Evolutionary conservation across 2,113 vertebrate species (phyloP).

Genomic region (Forbesichthys agassizii): DNA sequence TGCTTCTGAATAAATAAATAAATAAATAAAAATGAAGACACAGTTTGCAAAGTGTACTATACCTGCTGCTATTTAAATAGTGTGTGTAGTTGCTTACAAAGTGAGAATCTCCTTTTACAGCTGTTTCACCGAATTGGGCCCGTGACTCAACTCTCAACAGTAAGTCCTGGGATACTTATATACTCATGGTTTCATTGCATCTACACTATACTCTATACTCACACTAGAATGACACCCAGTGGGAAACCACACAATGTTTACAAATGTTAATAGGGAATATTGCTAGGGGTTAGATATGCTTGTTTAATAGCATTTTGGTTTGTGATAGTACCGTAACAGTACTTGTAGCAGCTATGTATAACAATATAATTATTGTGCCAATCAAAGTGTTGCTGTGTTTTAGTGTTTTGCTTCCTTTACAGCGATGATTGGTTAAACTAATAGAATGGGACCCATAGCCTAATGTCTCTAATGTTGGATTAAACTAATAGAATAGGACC

Average conservation of each 20-base stretch:
- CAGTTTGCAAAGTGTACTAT: slow-evolving; percentile 13
- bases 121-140: slow-evolving; percentile 31
- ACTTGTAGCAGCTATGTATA: background rate
- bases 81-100: background rate
- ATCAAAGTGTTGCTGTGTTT: background rate
- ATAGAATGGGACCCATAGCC: no score
- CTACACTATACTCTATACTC: slow-evolving; percentile 5
- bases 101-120: slow-evolving; percentile 24
- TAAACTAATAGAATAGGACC: no score
- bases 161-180: slow-evolving; percentile 42
- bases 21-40: no score
- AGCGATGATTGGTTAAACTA: no score
- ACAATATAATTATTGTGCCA: background rate
- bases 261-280: background rate
- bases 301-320: background rate
- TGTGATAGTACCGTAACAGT: background rate
- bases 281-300: no score
- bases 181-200: slow-evolving; percentile 24
- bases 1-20: no score
- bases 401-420: no score
- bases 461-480: no score
- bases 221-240: background rate
- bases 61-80: no score
- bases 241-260: no score
- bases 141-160: slow-evolving; percentile 41